Percentiles rank a stretch among this genome's conserved stretches.
These are phyloP conservation scores for Beaufortia kweichowensis DNA, from an alignment of 2,113 vertebrate species.

Conservation along the genomic window DNA sequence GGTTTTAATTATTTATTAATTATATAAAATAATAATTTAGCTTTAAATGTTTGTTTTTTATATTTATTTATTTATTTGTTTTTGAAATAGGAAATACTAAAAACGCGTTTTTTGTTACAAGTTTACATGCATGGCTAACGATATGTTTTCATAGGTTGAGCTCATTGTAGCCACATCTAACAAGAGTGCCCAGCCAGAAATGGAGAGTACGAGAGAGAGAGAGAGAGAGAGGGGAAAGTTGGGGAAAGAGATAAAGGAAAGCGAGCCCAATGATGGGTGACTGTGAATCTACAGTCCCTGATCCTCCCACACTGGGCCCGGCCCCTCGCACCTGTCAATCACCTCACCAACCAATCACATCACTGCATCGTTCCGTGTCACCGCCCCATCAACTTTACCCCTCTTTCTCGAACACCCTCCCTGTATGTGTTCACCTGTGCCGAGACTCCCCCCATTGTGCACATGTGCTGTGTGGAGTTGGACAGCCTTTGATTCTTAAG, in stretches of 20 bases:
- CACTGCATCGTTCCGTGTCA: constrained; percentile 45
- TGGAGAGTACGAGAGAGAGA: constrained; percentile 43
- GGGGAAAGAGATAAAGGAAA: constrained; percentile 52
- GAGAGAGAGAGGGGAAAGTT: constrained; percentile 39
- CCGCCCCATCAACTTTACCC: constrained; percentile 24
- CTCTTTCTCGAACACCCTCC: constrained; percentile 38
- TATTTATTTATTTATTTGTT: no score
- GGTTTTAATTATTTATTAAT: no score
- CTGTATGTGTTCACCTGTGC: constrained; percentile 36
- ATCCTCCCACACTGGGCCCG: constrained; percentile 57
- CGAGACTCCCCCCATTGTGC: constrained; percentile 27
- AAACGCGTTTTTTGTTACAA: no score
- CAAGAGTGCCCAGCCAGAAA: constrained; percentile 63
- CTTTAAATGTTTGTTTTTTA: no score
- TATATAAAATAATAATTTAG: no score
- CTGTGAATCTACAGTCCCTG: constrained; percentile 49
- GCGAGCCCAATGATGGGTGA: constrained; percentile 56
- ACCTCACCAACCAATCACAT: constrained; percentile 58
- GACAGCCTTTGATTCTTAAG: constrained; percentile 40
- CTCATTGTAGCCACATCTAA: constrained; percentile 53
- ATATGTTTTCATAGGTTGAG: constrained; percentile 57
- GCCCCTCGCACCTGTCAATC: constrained; percentile 65
- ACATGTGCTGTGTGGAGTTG: constrained; percentile 34
- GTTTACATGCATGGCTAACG: not conserved
- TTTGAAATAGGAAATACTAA: no score